Base-by-base conservation (phyloP, 2,797 vertebrate species). In the Danio tinwini region DNA sequence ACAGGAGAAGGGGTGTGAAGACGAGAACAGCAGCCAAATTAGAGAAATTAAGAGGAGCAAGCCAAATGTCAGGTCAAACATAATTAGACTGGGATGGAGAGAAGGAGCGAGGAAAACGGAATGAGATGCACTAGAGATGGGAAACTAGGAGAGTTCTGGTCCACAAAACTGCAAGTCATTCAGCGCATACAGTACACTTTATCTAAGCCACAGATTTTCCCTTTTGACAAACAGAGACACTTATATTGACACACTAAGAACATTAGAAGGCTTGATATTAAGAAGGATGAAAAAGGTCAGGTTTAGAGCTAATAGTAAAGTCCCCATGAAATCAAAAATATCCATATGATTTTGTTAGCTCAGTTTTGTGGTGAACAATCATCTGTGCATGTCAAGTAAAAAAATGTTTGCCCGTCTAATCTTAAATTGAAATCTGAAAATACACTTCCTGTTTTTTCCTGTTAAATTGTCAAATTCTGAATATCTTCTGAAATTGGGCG, bases 61-160 rank as follows among this genome's bases (percentile, higher is more conserved):
- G 70, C 70, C 76, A 78, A 69, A 78, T 82, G 70, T 69, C 81
- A 74, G 70, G 76, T 82, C 64, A 79, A 61, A 70, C 70, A 78
- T 78, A 78, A 82, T 79, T 79, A 75, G 63, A 69, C 55, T 61
- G 70, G 55, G 39, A 42, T 12, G 16, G 59, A 29, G 29, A 19
- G 53, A 39, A 53, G 14, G 17, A 53, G 68, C 1, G 19, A 39
- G 14, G 50, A 14, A 37, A 65, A 55, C 39, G 4, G 2, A 40
- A 40, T 40, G 16, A 55, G 50, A 40, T 17, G 37, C 10, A 63
- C 76, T 6, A 49, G 10, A 40, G 40, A 14, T 5, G 16, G 42
- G 45, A 19, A 73, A 40, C 29, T 29, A n/a, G n/a, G 29, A 29
- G 29, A 29, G 29, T 29, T 29, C 65, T 74, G 59, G 50, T 65